A percentile compares a stretch with the other conserved stretches of the same genome.
These are phyloP conservation scores for Galeruca laticollis DNA, from an alignment of 2,888 invertebrate species.

Conservation along the genomic window DNA sequence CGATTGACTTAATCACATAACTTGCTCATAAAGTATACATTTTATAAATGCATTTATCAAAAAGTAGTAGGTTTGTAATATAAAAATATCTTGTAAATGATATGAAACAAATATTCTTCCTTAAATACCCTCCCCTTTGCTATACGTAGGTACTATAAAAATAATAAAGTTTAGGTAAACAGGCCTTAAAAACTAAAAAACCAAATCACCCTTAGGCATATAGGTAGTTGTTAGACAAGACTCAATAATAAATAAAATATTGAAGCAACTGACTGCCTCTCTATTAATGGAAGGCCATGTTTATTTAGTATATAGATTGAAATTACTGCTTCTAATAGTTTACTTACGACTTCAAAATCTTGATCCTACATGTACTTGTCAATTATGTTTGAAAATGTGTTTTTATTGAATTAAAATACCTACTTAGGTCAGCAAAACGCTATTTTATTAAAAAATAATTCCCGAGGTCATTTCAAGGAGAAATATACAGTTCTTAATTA, in stretches of 20 bases:
- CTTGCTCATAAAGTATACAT: not conserved
- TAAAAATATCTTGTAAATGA: too few species aligned
- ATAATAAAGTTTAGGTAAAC: not conserved
- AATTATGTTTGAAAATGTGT: conserved; percentile 1
- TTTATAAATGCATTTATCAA: not conserved
- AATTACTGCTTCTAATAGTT: conserved; percentile 25
- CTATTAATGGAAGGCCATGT: not conserved
- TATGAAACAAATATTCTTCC: too few species aligned
- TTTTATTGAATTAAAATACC: conserved; percentile 17
- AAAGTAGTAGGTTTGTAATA: not conserved
- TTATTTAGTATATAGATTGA: conserved; percentile 7
- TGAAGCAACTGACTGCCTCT: conserved; percentile 23
- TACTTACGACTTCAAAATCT: conserved; percentile 31
- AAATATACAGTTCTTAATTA: conserved; percentile 8
- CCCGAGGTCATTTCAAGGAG: conserved; percentile 27
- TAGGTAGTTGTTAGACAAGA: not conserved
- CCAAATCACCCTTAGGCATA: not conserved
- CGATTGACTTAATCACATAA: not conserved
- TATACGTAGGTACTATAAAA: not conserved
- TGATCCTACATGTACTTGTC: conserved; percentile 24
- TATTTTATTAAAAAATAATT: conserved; percentile 14
- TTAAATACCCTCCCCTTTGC: not conserved
- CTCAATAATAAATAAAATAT: conserved; percentile 10
- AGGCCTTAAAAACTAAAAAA: not conserved
- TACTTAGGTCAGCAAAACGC: conserved; percentile 34